A percentile compares a stretch with the other conserved stretches of the same genome.
Conservation (phyloP, 2,888 invertebrate species). For the Parnassius mnemosyne region DNA sequence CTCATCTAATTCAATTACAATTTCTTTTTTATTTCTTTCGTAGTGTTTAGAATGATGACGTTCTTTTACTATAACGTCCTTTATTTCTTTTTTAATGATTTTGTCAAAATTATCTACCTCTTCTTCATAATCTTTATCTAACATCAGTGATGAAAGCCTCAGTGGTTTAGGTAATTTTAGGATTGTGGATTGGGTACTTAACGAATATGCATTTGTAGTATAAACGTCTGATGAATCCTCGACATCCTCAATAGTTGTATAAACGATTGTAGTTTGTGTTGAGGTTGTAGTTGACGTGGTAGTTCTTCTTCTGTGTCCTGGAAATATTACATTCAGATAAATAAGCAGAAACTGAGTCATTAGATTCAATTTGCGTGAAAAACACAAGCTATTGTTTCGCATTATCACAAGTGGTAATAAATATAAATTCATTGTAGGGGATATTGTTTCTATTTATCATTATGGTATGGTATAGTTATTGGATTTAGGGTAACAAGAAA, state of each 20-base stretch:
- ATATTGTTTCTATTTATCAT: too few species aligned
- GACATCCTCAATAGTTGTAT: constrained; percentile 48
- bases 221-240: constrained; percentile 51
- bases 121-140: constrained; percentile 57
- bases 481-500: too few species aligned
- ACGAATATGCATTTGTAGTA: constrained; percentile 49
- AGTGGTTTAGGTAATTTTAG: constrained; percentile 66
- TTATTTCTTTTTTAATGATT: constrained; percentile 54
- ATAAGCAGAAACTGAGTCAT: too few species aligned
- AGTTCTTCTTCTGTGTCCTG: constrained; percentile 77
- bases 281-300: constrained; percentile 48
- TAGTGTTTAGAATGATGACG: constrained; percentile 54
- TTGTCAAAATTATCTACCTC: constrained; percentile 68
- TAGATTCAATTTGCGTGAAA: too few species aligned
- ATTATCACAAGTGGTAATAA: too few species aligned
- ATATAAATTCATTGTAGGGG: too few species aligned
- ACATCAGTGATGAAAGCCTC: constrained; percentile 50
- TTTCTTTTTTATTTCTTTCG: constrained; percentile 57
- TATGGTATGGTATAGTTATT: too few species aligned
- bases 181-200: constrained; percentile 49
- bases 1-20: constrained; percentile 57
- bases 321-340: background rate
- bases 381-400: too few species aligned
- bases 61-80: constrained; percentile 48
- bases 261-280: constrained; percentile 51